Base-by-base conservation (phyloP, 2,797 vertebrate species). In the Hippocampus kuda region DNA sequence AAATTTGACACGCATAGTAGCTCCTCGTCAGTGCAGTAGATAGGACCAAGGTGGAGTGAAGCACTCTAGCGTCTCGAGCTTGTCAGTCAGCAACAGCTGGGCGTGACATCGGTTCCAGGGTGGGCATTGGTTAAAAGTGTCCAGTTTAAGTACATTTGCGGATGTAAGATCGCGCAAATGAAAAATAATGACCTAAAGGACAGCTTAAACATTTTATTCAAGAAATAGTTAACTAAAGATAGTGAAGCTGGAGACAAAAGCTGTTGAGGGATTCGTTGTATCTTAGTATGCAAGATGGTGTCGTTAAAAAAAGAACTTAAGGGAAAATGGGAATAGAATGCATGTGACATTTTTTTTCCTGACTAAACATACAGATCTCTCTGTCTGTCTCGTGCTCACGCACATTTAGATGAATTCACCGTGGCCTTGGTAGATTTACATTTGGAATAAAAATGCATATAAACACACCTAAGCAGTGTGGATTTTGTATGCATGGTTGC, bases 401-500 rank as follows among this genome's bases (percentile, higher is more conserved):
- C 62, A 48, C n/a, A 26, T 38, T 2, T 18, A 4, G 48, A 38
- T 41, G 22, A 34, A 56, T 38, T 38, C 27, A 24, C 48, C 20
- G 26, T 54, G 48, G n/a, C 48, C 46, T 10, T 41, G 12, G 22
- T 54, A 30, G 48, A 34, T 54, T 51, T 67, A 54, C 66, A 67
- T 56, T 10, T n/a, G 16, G 20, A 56, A 67, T 24, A 57, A 10
- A 42, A 57, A 57, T 41, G 53, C 49, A 67, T 38, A 75, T 79
- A 72, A 79, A 85, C 71, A 84, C 78, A 84, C 78, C 72, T 83
- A 82, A 79, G 86, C 88, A 94, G 94, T 92, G 94, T 93, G 92
- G 94, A 94, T 95, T 95, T 94, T 94, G 93, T 93, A 98, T 97
- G 95, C 95, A 95, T 94, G 95, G 92, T 91, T 92, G 86, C 89